Base-by-base conservation (phyloP, 2,113 vertebrate genomes). In the Miniopterus natalensis region DNA sequence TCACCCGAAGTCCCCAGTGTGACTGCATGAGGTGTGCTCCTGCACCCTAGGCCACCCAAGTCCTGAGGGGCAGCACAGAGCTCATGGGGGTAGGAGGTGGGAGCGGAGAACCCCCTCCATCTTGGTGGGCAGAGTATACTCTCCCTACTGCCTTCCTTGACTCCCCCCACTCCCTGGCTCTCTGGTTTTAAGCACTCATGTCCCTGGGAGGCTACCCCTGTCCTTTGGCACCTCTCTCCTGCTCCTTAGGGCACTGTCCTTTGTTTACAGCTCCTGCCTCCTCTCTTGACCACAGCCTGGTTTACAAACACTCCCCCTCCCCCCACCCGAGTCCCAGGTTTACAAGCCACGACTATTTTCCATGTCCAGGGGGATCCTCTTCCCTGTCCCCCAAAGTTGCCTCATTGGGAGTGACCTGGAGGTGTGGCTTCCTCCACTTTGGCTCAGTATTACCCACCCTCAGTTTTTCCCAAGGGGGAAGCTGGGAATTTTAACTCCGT, bases 401-500 rank as follows among this genome's bases (percentile, higher is more conserved):
- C 29, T 73, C 77, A 2, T 0, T 83, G 66, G 70, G 61, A 90
- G 75, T 92, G 66, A 57, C 51, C 57, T 36, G 31, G n/a, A 18
- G 53, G 6, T 36, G 70, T 88, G 73, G 80, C 61, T 94, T 80
- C 92, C 77, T 89, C 68, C 57, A 75, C 29, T 66, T 95, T 93
- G 83, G 80, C 88, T 98, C 94, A 94, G 97, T 97, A 92, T 97
- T 95, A 93, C 31, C 73, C 36, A 65, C 86, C 65, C 93, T 96
- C 88, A 4, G 96, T 86, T 79, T 93, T 84, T 88, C 85, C 88
- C 68, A 17, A 36, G 73, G 85, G 74, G 90, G 81, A 80, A 88
- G 36, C 90, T 89, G 92, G 47, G 89, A 40, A 47, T 68, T 68
- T 79, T 93, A 84, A 84, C 70, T 83, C 40, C 63, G 36, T 75